Conservation (phyloP, 1,140 invertebrate genomes). For the Carcinoscorpius rotundicauda region DNA sequence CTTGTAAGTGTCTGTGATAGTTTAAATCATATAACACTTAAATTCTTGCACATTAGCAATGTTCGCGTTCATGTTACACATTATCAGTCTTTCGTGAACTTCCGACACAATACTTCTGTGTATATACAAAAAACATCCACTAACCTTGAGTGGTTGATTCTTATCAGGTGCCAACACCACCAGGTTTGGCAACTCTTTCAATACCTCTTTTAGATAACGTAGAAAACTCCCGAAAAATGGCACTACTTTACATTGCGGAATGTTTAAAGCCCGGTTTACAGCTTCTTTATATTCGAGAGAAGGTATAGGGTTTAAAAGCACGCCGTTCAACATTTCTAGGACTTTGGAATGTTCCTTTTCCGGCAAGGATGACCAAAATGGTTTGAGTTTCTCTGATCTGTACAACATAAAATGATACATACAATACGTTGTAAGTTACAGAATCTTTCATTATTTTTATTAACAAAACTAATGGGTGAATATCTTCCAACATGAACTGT, state of each 20-base stretch:
- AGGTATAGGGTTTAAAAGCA: constrained; percentile 29
- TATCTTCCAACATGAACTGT: too few species aligned
- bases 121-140: not conserved
- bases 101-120: too few species aligned
- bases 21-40: too few species aligned
- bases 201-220: constrained; percentile 63
- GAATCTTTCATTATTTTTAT: too few species aligned
- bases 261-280: constrained; percentile 64
- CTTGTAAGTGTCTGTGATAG: too few species aligned
- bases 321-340: constrained; percentile 51
- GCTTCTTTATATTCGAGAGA: constrained; percentile 61
- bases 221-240: constrained; percentile 90
- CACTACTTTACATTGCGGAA: constrained; percentile 75
- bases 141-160: constrained; percentile 9
- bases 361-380: constrained; percentile 79
- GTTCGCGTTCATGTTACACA: too few species aligned
- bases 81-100: too few species aligned
- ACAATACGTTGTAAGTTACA: too few species aligned
- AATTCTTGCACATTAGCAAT: too few species aligned
- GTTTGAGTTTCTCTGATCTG: constrained; percentile 85
- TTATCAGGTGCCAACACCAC: constrained; percentile 44
- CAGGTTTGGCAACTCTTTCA: constrained; percentile 50
- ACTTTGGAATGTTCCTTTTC: constrained; percentile 50
- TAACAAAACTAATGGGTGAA: too few species aligned
- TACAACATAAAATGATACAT: not conserved